Conservation (phyloP, 1,140 invertebrate genomes). For the Hirudo medicinalis region DNA sequence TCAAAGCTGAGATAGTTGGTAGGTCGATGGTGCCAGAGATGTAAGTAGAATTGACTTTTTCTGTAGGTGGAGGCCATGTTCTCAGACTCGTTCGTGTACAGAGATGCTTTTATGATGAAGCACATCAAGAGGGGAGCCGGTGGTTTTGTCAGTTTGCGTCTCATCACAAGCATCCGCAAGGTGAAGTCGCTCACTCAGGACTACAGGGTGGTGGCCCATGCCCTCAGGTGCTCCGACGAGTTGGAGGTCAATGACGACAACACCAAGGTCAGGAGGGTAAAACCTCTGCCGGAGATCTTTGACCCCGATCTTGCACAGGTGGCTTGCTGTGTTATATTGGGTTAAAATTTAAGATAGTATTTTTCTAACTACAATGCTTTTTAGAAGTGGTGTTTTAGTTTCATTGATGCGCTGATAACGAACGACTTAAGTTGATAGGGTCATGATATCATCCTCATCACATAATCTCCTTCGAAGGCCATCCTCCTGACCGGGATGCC, state of each 20-base stretch:
- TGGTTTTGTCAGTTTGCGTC: constrained; percentile 80
- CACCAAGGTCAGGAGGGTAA: constrained; percentile 71
- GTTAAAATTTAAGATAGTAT: constrained; percentile 65
- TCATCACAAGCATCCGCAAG: constrained; percentile 71
- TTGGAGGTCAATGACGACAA: constrained; percentile 77
- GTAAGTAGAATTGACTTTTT: neutral
- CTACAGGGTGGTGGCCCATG: constrained; percentile 75
- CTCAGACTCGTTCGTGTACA: constrained; percentile 80
- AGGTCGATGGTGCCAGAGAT: neutral
- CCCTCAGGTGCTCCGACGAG: constrained; percentile 59
- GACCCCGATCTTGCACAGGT: constrained; percentile 77
- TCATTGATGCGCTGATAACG: constrained; percentile 64
- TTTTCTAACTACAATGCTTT: constrained; percentile 74
- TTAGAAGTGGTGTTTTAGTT: constrained; percentile 67
- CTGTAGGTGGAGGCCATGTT: constrained; percentile 60
- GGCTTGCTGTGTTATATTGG: constrained; percentile 71
- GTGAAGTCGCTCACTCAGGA: constrained; percentile 69
- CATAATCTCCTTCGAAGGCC: constrained; percentile 6
- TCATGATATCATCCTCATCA: constrained; percentile 18
- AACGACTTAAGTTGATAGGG: constrained; percentile 68
- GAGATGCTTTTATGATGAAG: constrained; percentile 84
- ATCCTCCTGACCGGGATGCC: neutral
- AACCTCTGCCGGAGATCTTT: constrained; percentile 72
- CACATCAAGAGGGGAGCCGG: constrained; percentile 85
- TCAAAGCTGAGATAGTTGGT: too few relatives aligned